These are phyloP conservation scores for Pseudomyrmex flavicornis DNA, from an alignment of 1,140 invertebrate genomes.

Conservation along the genomic window DNA sequence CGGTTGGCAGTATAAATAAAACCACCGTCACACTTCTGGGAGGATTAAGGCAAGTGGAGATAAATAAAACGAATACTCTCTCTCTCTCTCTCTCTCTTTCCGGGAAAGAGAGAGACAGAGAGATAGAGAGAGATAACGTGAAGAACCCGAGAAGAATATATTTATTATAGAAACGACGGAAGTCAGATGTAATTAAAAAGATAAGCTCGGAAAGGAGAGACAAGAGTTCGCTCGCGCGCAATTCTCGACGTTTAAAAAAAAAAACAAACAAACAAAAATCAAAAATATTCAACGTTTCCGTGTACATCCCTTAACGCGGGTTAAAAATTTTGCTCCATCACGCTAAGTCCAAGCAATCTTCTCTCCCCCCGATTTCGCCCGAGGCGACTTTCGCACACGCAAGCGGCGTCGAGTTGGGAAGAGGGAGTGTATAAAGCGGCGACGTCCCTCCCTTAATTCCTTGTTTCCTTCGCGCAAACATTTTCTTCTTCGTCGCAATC, in stretches of 20 bases:
- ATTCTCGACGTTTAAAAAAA: too few species aligned
- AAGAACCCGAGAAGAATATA: not conserved
- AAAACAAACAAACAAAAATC: too few species aligned
- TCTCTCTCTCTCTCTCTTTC: too few species aligned
- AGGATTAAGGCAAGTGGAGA: slow-evolving; percentile 29
- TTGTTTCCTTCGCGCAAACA: slow-evolving; percentile 68
- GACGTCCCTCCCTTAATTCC: slow-evolving; percentile 70
- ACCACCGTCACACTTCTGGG: slow-evolving; percentile 12
- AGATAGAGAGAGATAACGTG: not conserved
- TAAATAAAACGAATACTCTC: slow-evolving; percentile 37
- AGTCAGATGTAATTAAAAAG: not conserved
- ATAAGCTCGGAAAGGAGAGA: not conserved
- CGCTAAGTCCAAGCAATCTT: slow-evolving; percentile 7
- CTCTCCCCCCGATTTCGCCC: slow-evolving; percentile 25
- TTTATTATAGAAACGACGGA: not conserved
- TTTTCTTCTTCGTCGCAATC: slow-evolving; percentile 65
- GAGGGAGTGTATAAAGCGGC: slow-evolving; percentile 59
- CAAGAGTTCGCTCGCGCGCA: too few species aligned
- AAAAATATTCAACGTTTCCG: too few species aligned
- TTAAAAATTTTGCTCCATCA: slow-evolving; percentile 60
- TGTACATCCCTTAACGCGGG: slow-evolving; percentile 17
- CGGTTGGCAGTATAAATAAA: slow-evolving; percentile 51
- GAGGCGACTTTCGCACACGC: slow-evolving; percentile 49
- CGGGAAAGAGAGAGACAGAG: not conserved
- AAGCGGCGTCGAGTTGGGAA: not conserved